Evolutionary conservation across 30 jellyfish, hydroid and myxozoan species (phyloP).

Genomic region (Aurelia sp.): DNA sequence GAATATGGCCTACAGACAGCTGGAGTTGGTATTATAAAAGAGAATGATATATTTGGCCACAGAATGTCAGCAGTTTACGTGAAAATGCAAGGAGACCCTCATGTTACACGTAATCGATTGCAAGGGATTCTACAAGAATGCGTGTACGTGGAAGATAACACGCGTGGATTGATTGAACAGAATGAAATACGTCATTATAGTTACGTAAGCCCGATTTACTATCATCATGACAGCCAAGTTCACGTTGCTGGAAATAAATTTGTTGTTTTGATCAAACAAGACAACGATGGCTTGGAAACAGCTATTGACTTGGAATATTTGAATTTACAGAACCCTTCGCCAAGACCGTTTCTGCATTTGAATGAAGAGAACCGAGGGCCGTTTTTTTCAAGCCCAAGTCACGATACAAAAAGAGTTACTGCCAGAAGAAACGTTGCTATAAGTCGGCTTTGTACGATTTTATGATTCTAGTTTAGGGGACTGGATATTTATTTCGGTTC

Average conservation of each 20-base stretch:
- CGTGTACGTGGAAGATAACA: constrained; percentile 74
- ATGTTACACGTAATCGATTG: constrained; percentile 74
- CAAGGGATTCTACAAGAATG: constrained; percentile 75
- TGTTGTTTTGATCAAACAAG: constrained; percentile 50
- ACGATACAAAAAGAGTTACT: constrained; percentile 1
- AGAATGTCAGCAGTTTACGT: constrained; percentile 63
- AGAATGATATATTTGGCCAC: constrained; percentile 81
- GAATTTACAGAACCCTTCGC: constrained; percentile 58
- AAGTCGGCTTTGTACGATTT: constrained; percentile 52
- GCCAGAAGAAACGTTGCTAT: constrained; percentile 52
- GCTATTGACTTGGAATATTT: constrained; percentile 59
- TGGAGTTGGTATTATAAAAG: constrained; percentile 77
- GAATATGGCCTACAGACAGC: constrained; percentile 79
- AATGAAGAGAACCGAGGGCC: constrained; percentile 56
- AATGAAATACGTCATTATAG: constrained; percentile 74
- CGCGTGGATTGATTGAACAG: constrained; percentile 81
- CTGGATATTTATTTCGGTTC: too few species aligned
- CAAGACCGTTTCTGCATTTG: constrained; percentile 62
- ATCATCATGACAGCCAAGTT: constrained; percentile 45
- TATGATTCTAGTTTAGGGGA: not conserved
- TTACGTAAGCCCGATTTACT: constrained; percentile 60
- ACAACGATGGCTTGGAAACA: constrained; percentile 60
- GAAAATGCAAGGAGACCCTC: constrained; percentile 74
- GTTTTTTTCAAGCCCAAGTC: constrained; percentile 52
- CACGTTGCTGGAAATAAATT: constrained; percentile 39